Conservation (phyloP, 2,113 vertebrate species). For the Connochaetes taurinus region DNA sequence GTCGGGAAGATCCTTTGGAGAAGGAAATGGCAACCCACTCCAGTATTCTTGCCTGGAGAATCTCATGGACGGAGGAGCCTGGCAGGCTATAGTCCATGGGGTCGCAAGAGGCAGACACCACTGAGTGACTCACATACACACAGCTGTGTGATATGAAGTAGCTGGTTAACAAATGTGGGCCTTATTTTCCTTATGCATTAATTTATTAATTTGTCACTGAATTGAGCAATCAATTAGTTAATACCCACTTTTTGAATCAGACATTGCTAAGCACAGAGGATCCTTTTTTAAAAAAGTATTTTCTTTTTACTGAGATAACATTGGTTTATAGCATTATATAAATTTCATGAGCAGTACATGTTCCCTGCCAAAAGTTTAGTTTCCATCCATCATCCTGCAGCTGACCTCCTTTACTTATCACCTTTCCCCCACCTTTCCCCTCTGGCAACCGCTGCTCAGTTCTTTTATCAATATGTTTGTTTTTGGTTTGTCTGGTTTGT, state of each 20-base stretch:
- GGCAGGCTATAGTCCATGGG: neutral
- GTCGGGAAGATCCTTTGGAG: neutral
- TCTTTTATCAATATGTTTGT: neutral
- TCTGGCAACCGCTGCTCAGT: neutral
- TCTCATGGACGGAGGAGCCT: neutral
- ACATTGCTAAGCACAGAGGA: neutral
- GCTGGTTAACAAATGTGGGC: neutral
- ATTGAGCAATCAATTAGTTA: neutral
- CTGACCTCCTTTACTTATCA: neutral
- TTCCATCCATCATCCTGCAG: neutral
- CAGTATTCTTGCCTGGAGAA: neutral
- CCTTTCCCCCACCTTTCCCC: neutral
- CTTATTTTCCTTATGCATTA: neutral
- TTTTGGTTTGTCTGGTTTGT: neutral
- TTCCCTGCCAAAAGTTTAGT: neutral
- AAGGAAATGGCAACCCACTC: neutral
- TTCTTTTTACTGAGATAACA: neutral
- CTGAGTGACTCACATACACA: neutral
- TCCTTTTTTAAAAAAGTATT: neutral
- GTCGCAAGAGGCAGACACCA: neutral
- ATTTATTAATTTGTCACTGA: neutral
- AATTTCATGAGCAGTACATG: neutral
- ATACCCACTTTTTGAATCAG: neutral
- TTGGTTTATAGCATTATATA: neutral
- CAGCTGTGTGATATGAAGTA: neutral